Percentiles rank a stretch among this genome's conserved stretches.
These are phyloP conservation scores for Polypedilum vanderplanki DNA, from an alignment of 1,140 invertebrate genomes.

Conservation along the genomic window DNA sequence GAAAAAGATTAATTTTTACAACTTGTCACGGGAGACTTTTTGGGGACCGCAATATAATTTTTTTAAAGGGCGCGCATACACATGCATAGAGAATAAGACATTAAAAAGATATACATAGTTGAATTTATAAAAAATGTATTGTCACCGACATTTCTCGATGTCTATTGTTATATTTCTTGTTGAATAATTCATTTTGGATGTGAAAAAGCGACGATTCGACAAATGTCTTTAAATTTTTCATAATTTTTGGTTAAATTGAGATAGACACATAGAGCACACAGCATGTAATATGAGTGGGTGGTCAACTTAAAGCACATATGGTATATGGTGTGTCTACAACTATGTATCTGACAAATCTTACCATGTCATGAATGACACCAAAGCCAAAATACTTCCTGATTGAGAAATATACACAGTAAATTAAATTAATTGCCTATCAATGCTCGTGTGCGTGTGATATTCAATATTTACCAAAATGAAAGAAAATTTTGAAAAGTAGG, in stretches of 20 bases:
- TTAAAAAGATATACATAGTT: not conserved
- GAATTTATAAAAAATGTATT: not conserved
- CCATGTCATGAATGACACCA: too few relatives aligned
- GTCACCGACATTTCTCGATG: not conserved
- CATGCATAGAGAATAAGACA: not conserved
- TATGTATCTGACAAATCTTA: too few relatives aligned
- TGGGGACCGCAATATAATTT: not conserved
- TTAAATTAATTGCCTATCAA: too few relatives aligned
- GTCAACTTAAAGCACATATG: not conserved
- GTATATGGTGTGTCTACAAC: not conserved
- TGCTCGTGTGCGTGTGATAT: too few relatives aligned
- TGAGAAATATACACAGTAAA: too few relatives aligned
- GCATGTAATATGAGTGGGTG: not conserved
- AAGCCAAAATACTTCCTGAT: too few relatives aligned
- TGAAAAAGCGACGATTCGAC: constrained; percentile 10
- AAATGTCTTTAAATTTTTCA: constrained; percentile 8
- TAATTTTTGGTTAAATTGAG: not conserved
- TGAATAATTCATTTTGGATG: not conserved
- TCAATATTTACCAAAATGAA: too few relatives aligned
- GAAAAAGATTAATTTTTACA: constrained; percentile 21
- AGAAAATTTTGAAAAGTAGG: too few relatives aligned
- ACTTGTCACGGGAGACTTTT: constrained; percentile 21
- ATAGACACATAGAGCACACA: not conserved
- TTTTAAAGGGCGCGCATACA: not conserved
- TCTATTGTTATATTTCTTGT: not conserved